Percentiles rank a stretch among this genome's conserved stretches.
These are phyloP conservation scores for Brachionus plicatilis DNA, from an alignment of 1,140 invertebrate species.

Conservation along the genomic window DNA sequence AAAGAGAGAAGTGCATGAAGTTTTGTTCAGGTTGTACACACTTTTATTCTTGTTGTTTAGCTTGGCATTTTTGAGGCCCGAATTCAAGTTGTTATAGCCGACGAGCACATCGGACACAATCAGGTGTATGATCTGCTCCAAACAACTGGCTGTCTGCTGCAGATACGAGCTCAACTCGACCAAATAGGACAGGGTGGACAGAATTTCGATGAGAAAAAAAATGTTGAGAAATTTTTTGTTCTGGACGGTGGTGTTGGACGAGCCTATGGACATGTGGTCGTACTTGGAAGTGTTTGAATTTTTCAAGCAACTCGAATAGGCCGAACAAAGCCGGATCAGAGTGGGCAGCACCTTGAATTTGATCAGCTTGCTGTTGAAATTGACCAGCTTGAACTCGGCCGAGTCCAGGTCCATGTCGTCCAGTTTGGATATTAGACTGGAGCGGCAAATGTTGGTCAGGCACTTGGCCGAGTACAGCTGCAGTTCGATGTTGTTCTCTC, in stretches of 20 bases:
- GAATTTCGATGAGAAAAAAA: conserved; percentile 22
- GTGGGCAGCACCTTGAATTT: conserved; percentile 31
- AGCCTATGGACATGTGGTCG: neutral
- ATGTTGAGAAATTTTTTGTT: conserved; percentile 17
- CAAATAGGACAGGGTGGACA: conserved; percentile 22
- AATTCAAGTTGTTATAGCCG: neutral
- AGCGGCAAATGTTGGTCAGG: conserved; percentile 24
- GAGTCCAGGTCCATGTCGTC: conserved; percentile 14
- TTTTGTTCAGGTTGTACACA: neutral
- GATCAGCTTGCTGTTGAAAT: conserved; percentile 33
- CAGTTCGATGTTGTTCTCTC: conserved; percentile 5
- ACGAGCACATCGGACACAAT: neutral
- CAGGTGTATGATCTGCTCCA: conserved; percentile 12
- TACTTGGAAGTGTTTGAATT: conserved; percentile 9
- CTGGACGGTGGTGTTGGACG: neutral
- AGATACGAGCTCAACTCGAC: conserved; percentile 22
- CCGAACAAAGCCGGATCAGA: conserved; percentile 1
- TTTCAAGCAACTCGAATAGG: conserved; percentile 1
- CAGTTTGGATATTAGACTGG: neutral
- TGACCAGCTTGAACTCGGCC: conserved; percentile 10
- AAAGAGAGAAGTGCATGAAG: conserved; percentile 7
- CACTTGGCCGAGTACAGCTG: conserved; percentile 24
- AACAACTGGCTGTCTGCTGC: conserved; percentile 5
- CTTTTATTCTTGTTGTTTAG: conserved; percentile 1
- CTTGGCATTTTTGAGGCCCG: neutral